phyloP scores from a whole-genome alignment of 2,888 invertebrate species.

The Alviniconcha strummeri region DNA sequence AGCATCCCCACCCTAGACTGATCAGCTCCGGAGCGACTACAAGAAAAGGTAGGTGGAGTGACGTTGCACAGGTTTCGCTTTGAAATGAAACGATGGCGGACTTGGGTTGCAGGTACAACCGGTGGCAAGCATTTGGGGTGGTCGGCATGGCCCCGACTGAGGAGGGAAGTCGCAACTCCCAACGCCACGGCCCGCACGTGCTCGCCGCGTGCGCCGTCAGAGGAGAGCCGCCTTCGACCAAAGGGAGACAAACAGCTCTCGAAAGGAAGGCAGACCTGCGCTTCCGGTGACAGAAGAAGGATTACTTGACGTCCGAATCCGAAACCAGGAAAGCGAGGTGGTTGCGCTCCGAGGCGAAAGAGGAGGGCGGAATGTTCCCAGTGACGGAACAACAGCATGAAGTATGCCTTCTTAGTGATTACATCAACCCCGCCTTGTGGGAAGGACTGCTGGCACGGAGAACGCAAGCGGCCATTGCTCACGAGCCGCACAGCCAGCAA shows the following conservation, averaged over 20 bases:
- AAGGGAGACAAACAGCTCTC: constrained; percentile 24
- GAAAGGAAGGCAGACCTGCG: no score
- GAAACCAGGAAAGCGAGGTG: background rate
- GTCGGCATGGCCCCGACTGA: constrained; percentile 29
- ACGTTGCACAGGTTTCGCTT: no score
- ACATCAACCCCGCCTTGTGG: no score
- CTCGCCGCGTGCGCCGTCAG: constrained; percentile 8
- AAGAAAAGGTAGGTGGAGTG: no score
- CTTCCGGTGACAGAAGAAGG: background rate
- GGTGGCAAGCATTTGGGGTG: constrained; percentile 25
- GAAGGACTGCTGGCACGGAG: no score
- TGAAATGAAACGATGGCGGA: no score
- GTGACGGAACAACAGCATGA: no score
- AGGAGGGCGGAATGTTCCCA: background rate
- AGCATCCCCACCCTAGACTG: no score
- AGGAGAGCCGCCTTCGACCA: constrained; percentile 4
- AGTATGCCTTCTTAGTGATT: no score
- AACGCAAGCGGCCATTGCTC: no score
- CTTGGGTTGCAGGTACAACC: constrained; percentile 18
- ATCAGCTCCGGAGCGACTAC: no score
- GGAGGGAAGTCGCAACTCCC: constrained; percentile 2
- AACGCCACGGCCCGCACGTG: constrained; percentile 9
- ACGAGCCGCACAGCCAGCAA: no score
- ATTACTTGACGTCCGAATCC: background rate
- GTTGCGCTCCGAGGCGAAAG: background rate